Percentiles rank a stretch among this genome's conserved stretches.
Conservation (phyloP, 2,113 vertebrate genomes). For the Stigmatopora nigra region DNA sequence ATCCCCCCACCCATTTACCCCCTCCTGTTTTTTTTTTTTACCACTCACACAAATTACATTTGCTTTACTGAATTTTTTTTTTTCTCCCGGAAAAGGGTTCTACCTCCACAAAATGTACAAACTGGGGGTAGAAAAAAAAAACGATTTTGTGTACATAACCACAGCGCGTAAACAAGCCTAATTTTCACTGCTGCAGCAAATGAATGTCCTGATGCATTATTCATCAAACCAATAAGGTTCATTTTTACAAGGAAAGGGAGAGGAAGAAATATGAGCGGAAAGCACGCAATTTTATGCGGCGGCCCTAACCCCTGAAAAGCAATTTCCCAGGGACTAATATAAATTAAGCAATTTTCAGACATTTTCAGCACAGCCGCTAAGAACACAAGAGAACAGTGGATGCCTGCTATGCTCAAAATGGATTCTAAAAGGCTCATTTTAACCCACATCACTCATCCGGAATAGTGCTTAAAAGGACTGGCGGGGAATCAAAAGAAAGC, state of each 20-base stretch:
- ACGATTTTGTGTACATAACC: slow-evolving; percentile 56
- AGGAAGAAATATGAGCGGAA: slow-evolving; percentile 61
- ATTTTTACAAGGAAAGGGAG: slow-evolving; percentile 61
- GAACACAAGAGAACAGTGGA: slow-evolving; percentile 40
- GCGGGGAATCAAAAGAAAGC: slow-evolving; percentile 23
- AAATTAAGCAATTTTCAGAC: slow-evolving; percentile 61
- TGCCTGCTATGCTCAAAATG: slow-evolving; percentile 29
- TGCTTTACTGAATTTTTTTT: slow-evolving; percentile 68
- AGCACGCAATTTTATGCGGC: slow-evolving; percentile 62
- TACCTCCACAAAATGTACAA: slow-evolving; percentile 61
- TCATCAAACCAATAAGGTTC: slow-evolving; percentile 70
- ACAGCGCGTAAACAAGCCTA: slow-evolving; percentile 64
- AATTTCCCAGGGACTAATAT: slow-evolving; percentile 59
- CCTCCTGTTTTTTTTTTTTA: slow-evolving; percentile 22
- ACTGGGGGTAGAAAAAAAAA: slow-evolving; percentile 24
- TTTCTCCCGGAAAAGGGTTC: slow-evolving; percentile 60
- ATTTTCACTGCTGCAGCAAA: slow-evolving; percentile 67
- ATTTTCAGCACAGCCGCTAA: slow-evolving; percentile 56
- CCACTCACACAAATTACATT: slow-evolving; percentile 90
- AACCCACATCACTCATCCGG: slow-evolving; percentile 23
- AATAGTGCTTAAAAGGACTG: slow-evolving; percentile 9
- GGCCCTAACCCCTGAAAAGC: slow-evolving; percentile 55
- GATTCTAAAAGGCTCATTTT: slow-evolving; percentile 23
- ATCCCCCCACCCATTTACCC: slow-evolving; percentile 37
- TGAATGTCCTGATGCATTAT: slow-evolving; percentile 68